Evolutionary conservation across 2,113 vertebrate species (phyloP).

Genomic region (Oreotrochilus melanogaster): DNA sequence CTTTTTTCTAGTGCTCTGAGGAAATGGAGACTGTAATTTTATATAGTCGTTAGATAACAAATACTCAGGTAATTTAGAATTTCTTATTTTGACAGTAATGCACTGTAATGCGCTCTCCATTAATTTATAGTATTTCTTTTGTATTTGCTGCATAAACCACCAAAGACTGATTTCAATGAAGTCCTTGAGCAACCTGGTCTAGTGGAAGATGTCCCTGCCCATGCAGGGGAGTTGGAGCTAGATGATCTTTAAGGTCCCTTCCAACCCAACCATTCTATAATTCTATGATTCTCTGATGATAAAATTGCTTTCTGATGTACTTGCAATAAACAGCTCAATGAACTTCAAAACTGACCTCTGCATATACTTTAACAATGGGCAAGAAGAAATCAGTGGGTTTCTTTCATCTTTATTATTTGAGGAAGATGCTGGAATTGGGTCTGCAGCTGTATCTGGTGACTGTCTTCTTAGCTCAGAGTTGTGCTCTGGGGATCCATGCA

Average conservation of each 20-base stretch:
- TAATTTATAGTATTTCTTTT: not conserved
- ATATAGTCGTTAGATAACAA: not conserved
- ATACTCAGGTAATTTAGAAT: not conserved
- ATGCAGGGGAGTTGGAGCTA: too few relatives aligned
- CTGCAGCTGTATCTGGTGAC: not conserved
- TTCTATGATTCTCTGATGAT: not conserved
- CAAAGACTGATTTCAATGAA: not conserved
- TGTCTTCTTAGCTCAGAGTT: not conserved
- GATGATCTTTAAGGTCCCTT: too few relatives aligned
- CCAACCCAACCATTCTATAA: too few relatives aligned
- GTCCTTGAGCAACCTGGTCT: too few relatives aligned
- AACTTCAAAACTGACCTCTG: not conserved
- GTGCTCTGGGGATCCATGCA: not conserved
- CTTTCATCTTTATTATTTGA: not conserved
- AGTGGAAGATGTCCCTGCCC: too few relatives aligned
- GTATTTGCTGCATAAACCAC: not conserved
- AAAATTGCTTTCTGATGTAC: not conserved
- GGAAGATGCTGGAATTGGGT: not conserved
- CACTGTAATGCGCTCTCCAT: not conserved
- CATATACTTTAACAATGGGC: not conserved
- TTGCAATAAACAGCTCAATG: not conserved
- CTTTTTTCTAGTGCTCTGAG: not conserved
- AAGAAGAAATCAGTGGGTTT: not conserved
- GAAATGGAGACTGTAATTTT: not conserved
- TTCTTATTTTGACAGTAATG: not conserved